Base-by-base conservation (phyloP, 2,888 invertebrate species). In the Liopterus haemorrhoidalis region DNA sequence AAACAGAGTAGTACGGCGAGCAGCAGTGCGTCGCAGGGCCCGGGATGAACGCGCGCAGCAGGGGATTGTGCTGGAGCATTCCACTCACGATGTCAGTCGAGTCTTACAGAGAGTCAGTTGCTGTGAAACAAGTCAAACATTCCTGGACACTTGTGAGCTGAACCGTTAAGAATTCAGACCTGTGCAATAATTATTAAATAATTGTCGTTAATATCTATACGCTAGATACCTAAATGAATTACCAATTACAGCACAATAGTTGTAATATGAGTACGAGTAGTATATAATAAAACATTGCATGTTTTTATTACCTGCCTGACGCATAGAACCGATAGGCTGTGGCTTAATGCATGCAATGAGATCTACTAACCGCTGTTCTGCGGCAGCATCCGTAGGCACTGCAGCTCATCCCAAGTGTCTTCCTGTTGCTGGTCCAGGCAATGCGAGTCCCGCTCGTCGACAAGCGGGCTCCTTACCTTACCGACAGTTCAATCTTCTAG, bases 321-420 rank as follows among this genome's bases (percentile, higher is more conserved):
- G 49, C 45, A 50, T 53, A 21, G 27, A n/a, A n/a, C n/a, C n/a
- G n/a, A n/a, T n/a, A n/a, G n/a, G n/a, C 25, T 22, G 19, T 25
- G 25, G 41, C 41, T 33, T 41, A 5, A 27, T 33, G 41, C 25
- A 41, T 41, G 41, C 35, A 20, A 40, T 21, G 21, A 31, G 25
- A 31, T 25, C 35, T 33, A 33, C 21, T 14, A 8, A 14, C 15
- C 31, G 11, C 2, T 31, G 14, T 31, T n/a, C n/a, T n/a, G n/a
- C n/a, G n/a, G n/a, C n/a, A n/a, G n/a, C n/a, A n/a, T n/a, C n/a
- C n/a, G 14, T 31, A 12, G 14, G 12, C 31, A 31, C 14, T n/a
- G 41, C 32, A 41, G 41, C 58, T 59, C 59, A 58, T 59, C 58
- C 59, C 60, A 61, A 62, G 61, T 64, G 65, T 65, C 65, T 65